Conservation (phyloP, 2,113 vertebrate species). For the Nycticebus coucang region DNA sequence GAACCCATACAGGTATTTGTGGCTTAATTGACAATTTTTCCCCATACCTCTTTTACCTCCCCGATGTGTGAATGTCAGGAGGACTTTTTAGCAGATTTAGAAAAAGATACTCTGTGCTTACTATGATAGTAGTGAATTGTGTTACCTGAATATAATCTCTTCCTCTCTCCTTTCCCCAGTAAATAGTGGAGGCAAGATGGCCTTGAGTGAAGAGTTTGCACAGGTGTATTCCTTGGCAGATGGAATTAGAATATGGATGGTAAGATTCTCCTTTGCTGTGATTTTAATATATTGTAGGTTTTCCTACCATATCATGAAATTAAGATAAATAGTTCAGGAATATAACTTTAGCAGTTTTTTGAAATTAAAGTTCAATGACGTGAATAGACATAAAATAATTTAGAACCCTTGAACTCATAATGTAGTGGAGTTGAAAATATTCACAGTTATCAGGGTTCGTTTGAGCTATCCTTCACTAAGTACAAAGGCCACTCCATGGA, state of each 20-base stretch:
- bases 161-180: conserved; percentile 85
- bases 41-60: neutral
- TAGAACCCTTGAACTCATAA: neutral
- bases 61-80: neutral
- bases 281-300: neutral
- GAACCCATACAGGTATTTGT: neutral
- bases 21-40: neutral
- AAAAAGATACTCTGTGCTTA: neutral
- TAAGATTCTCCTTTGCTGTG: conserved; percentile 82
- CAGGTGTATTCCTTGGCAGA: conserved; percentile 94
- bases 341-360: neutral
- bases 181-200: conserved; percentile 88
- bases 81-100: neutral
- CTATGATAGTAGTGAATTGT: neutral
- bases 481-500: neutral
- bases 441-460: neutral
- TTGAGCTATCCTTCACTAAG: neutral
- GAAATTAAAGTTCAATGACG: neutral
- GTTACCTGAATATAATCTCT: conserved; percentile 43
- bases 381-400: conserved; percentile 17
- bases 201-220: conserved; percentile 92
- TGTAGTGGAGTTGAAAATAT: neutral
- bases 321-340: conserved; percentile 16
- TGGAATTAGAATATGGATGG: conserved; percentile 98
- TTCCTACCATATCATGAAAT: conserved; percentile 8